Evolutionary conservation across 2,888 invertebrate species (phyloP), one percentile per base, ranked within the genome.

Genomic region (Drosophila paramelanica): DNA sequence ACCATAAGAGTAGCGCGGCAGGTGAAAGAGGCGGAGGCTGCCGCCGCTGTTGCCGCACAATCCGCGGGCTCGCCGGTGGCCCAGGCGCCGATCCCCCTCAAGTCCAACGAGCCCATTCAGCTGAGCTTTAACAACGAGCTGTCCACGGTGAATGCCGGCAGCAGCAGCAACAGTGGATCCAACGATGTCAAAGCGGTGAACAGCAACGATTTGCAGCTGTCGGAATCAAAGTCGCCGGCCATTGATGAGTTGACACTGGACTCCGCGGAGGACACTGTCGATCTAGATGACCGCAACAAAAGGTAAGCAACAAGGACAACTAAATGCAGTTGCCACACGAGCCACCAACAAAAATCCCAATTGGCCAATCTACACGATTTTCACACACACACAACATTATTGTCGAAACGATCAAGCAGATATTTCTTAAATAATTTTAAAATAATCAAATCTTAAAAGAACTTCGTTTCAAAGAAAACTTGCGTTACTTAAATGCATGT

Each of bases 231-330:
- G 86, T 93, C 93, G 55, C 94, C 95, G 67, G 93, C 94, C 85
- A 94, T 96, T 77, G 95, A 95, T 87, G 95, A 96, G 90, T 94
- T 96, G 88, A 94, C 94, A 4, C 93, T 96, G 80, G 95, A 95
- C 77, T 95, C 96, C 86, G 94, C 94, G 60, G 96, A 96, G 81
- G 93, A 93, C 87, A 94, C 94, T 75, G 96, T 93, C 86, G 95
- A 95, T 88, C 95, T 96, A 90, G 96, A 96, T 91, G 96, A 96
- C 92, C 94, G 97, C 90, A 96, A 96, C 92, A 97, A 97, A 92
- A 94, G 97, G 92, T 92, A 79, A 89, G 89, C 56, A 5, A 13
- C 45, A 55, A 36, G 8, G 36, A 45, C 13, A 13, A 13, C 45
- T 3, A 45, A 13, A 27, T 14, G 5, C 25, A 31, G 3, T 39